Conservation (phyloP, 2,888 invertebrate species). For the Amiota communis region DNA sequence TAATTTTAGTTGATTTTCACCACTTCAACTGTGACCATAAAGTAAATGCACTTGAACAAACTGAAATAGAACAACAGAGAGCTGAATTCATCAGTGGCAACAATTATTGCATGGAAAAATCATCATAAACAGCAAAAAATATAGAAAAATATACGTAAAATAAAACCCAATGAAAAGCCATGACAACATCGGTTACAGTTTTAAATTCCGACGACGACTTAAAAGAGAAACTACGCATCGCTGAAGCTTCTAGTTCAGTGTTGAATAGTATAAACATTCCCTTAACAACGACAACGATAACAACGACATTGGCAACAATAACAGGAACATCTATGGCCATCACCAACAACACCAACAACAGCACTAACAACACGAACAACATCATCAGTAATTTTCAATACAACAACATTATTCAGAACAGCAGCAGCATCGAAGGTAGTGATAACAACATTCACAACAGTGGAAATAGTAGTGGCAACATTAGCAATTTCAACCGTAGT, state of each 20-base stretch:
- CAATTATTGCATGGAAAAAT: neutral
- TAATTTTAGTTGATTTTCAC: too few relatives aligned
- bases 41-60: neutral
- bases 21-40: too few relatives aligned
- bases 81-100: neutral
- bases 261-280: constrained; percentile 9
- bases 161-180: constrained; percentile 40
- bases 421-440: constrained; percentile 6
- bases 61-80: neutral
- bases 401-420: constrained; percentile 1
- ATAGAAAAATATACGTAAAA: constrained; percentile 20
- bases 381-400: neutral
- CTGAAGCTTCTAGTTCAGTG: constrained; percentile 15
- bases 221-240: constrained; percentile 22
- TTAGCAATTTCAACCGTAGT: constrained; percentile 32
- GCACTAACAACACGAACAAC: constrained; percentile 13
- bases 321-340: constrained; percentile 31
- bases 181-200: constrained; percentile 39
- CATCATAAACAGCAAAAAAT: neutral
- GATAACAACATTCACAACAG: constrained; percentile 32
- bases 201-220: constrained; percentile 44
- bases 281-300: constrained; percentile 7
- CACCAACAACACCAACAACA: constrained; percentile 33
- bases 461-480: constrained; percentile 29
- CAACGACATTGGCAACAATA: constrained; percentile 9